A percentile compares a stretch with the other conserved stretches of the same genome.
These are phyloP conservation scores for Mormyrops attenuatus DNA, from an alignment of 2,797 vertebrate genomes.

Conservation along the genomic window DNA sequence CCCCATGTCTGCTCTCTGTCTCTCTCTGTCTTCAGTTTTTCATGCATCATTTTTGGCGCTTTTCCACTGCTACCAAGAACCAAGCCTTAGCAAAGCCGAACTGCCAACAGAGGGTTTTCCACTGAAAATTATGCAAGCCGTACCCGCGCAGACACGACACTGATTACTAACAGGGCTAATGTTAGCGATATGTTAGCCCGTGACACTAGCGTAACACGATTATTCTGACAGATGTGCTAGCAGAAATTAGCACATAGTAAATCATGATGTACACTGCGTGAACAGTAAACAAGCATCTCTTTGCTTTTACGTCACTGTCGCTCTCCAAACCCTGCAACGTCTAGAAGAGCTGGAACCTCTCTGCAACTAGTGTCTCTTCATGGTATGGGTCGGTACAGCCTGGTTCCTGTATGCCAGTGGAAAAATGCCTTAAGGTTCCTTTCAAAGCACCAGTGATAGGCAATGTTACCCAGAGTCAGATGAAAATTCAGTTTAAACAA, in stretches of 20 bases:
- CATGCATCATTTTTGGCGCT: background rate
- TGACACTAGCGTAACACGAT: background rate
- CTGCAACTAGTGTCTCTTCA: background rate
- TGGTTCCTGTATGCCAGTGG: background rate
- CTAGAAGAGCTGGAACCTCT: background rate
- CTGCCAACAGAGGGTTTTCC: background rate
- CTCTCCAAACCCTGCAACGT: background rate
- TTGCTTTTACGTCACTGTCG: background rate
- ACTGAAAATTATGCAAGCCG: background rate
- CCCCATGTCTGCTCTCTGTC: background rate
- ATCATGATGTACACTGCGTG: background rate
- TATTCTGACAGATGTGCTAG: background rate
- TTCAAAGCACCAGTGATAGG: background rate
- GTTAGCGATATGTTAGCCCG: background rate
- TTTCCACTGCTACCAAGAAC: background rate
- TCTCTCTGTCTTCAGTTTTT: background rate
- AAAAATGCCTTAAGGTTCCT: background rate
- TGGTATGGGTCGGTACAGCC: background rate
- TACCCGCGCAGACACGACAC: background rate
- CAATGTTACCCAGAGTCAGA: background rate
- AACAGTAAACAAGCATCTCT: background rate
- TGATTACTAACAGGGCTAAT: background rate
- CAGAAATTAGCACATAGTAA: background rate
- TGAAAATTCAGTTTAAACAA: background rate
- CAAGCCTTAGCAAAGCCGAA: background rate